Base-by-base conservation (phyloP, 1,140 invertebrate genomes). In the Octopus bimaculoides region DNA sequence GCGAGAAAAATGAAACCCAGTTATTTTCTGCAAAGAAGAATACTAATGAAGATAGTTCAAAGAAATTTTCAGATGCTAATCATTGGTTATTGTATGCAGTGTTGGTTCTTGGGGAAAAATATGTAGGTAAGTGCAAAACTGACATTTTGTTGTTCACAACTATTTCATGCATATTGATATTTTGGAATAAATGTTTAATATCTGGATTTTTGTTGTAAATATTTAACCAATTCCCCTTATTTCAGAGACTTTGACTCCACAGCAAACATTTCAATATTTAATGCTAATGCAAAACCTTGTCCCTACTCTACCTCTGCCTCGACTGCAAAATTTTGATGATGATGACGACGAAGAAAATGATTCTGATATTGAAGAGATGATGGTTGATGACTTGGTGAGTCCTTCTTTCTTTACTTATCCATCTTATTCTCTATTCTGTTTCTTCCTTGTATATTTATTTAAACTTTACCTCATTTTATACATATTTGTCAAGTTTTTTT, bases 41-140 rank as follows among this genome's bases (percentile, higher is more conserved):
- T 41, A 20, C 79, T 78, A 20, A 76, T 41, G 26, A 41, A 41
- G 20, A 10, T 53, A 77, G n/a, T 8, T 4, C 52, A 71, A 71
- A 71, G 26, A 14, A 20, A 12, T 71, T 71, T 17, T 52, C 83
- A n/a, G 75, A 82, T 14, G 61, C 82, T 20, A 84, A 87, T 52
- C 86, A 87, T 20, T 90, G 88, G 88, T 79, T 90, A n/a, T 81
- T 90, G 5, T 83, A 84, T 54, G 83, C 87, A n/a, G 79, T 90
- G 26, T 79, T 90, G 5, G 83, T 83, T n/a, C 80, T 89, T 66
- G 86, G 83, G 52, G 84, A 87, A 61, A 87, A 88, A 78, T 80
- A 82, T 79, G 78, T 87, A 41, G 85, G 87, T 88, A 81, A 84
- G 79, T 77, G 61, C 1, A 66, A 66, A 14, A 66, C 1, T 66